Percentiles rank a stretch among this genome's conserved stretches.
Evolutionary conservation across 2,888 invertebrate species (phyloP).

Genomic region (Romanomermis culicivorax): DNA sequence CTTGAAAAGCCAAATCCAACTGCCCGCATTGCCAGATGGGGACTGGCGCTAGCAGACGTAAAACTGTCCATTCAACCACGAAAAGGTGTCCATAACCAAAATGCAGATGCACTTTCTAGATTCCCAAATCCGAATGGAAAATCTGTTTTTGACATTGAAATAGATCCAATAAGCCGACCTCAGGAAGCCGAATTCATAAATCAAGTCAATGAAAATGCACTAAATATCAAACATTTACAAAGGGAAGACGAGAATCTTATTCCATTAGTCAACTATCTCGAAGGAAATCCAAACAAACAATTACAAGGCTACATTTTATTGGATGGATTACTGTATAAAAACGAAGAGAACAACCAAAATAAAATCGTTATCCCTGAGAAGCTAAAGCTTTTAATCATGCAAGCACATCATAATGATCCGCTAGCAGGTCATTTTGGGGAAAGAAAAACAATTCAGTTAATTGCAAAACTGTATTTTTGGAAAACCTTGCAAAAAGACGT

Average conservation of each 20-base stretch:
- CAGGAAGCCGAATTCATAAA: neutral
- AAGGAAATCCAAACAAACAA: neutral
- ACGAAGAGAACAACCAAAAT: neutral
- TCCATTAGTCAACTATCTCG: neutral
- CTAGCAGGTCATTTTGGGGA: slow-evolving; percentile 1
- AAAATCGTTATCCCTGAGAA: neutral
- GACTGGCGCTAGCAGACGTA: slow-evolving; percentile 28
- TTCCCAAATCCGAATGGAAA: slow-evolving; percentile 12
- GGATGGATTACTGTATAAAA: neutral
- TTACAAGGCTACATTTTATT: neutral
- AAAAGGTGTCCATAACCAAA: slow-evolving; percentile 26
- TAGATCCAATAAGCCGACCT: neutral
- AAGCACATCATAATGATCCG: neutral
- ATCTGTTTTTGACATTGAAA: neutral
- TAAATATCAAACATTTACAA: neutral
- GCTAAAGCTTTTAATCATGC: neutral
- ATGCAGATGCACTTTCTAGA: slow-evolving; percentile 29
- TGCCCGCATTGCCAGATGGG: slow-evolving; percentile 33
- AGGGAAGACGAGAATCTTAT: neutral
- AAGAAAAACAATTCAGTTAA: neutral
- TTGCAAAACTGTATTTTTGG: neutral
- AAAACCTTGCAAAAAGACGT: neutral
- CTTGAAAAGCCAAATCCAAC: slow-evolving; percentile 28
- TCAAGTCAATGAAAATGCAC: neutral
- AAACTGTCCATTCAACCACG: slow-evolving; percentile 28